Base-by-base conservation (phyloP, 2,113 vertebrate genomes). In the Apaloderma vittatum region DNA sequence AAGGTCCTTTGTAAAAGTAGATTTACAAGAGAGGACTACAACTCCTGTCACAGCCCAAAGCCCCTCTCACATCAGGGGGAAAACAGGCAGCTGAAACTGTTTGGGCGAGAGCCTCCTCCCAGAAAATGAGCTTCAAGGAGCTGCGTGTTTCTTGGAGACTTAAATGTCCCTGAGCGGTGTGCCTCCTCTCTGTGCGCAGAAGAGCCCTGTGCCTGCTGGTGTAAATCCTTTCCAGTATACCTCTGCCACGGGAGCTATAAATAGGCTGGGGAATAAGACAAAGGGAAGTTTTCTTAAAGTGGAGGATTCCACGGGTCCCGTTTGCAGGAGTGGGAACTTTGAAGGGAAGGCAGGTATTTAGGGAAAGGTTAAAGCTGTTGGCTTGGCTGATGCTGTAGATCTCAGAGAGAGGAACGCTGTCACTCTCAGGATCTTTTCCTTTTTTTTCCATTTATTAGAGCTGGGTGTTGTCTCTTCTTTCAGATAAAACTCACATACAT, bases 211-310 rank as follows among this genome's bases (percentile, higher is more conserved):
- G 8, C 77, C 81, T 63, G 66, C 59, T 11, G 23, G 49, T 78
- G 59, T 83, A 90, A 93, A 91, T 72, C 88, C 71, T 68, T 78
- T 74, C 71, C 91, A 17, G 36, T 22, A 27, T 11, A 86, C 61
- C 55, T 83, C 78, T 6, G 12, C 23, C 88, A 51, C 14, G 1
- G 81, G 45, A 82, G 34, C 85, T 93, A 82, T 88, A 89, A 94
- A 94, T 90, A 96, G 58, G 62, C 83, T 57, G 40, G 32, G 51
- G 91, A 57, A 81, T 78, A 93, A 94, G 84, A 91, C 87, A 95
- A 95, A 93, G 61, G 65, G 73, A 84, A 67, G 19, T 45, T 78
- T 93, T 85, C 84, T 94, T 84, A 85, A 96, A 95, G 91, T 72
- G 73, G 84, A 87, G 61, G 59, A 46, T 43, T 51, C 45, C 76